These are phyloP conservation scores for Oasisia sp. DNA, from an alignment of 2,888 invertebrate species.

Conservation along the genomic window DNA sequence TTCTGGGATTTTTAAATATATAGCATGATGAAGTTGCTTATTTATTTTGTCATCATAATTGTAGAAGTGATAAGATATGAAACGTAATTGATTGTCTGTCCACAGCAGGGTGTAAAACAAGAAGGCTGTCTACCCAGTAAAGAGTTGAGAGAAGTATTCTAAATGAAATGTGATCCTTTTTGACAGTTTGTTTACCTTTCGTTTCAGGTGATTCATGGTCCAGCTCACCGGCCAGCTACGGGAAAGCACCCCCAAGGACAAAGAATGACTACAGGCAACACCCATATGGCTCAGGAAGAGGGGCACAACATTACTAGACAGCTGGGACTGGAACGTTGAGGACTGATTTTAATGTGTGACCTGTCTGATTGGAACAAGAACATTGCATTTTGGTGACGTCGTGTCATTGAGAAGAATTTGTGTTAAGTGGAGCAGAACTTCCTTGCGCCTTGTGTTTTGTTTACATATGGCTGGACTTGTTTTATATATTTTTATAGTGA, in stretches of 20 bases:
- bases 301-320: neutral
- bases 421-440: neutral
- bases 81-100: too few relatives aligned
- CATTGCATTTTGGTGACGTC: neutral
- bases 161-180: neutral
- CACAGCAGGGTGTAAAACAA: too few relatives aligned
- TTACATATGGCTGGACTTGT: neutral
- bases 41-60: too few relatives aligned
- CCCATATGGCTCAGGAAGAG: neutral
- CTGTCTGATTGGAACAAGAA: neutral
- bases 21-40: too few relatives aligned
- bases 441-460: neutral
- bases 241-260: neutral
- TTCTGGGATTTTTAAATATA: too few relatives aligned
- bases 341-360: neutral
- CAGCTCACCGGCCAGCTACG: neutral
- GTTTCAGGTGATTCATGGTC: constrained; percentile 6
- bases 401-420: neutral
- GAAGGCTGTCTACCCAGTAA: too few relatives aligned
- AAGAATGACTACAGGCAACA: constrained; percentile 3
- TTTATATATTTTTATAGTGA: constrained; percentile 17
- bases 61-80: too few relatives aligned
- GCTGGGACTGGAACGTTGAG: neutral
- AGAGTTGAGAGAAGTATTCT: neutral
- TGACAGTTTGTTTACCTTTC: neutral